A percentile compares a stretch with the other conserved stretches of the same genome.
Conservation (phyloP, 1,140 invertebrate species). For the Apis florea region DNA sequence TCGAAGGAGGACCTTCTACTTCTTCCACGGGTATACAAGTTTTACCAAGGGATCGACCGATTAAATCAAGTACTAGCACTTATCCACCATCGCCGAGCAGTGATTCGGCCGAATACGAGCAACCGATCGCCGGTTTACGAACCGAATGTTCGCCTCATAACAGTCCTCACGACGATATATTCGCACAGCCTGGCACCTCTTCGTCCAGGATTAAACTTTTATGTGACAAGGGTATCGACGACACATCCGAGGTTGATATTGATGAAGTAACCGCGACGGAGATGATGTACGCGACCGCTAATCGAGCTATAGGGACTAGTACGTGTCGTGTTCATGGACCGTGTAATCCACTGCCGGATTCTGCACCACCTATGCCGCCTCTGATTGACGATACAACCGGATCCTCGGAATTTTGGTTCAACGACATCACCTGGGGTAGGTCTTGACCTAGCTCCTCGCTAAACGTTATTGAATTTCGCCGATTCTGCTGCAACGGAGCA, state of each 20-base stretch:
- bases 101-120: slow-evolving; percentile 78
- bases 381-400: slow-evolving; percentile 61
- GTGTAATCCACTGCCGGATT: slow-evolving; percentile 63
- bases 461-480: slow-evolving; percentile 5
- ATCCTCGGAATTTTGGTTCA: slow-evolving; percentile 74
- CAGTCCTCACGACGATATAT: slow-evolving; percentile 57
- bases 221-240: slow-evolving; percentile 65
- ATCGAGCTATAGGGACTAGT: slow-evolving; percentile 51
- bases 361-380: slow-evolving; percentile 67
- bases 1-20: slow-evolving; percentile 73
- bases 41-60: slow-evolving; percentile 60
- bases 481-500: slow-evolving; percentile 8
- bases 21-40: slow-evolving; percentile 67
- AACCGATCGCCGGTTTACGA: slow-evolving; percentile 67
- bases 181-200: slow-evolving; percentile 53
- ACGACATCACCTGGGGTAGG: slow-evolving; percentile 80
- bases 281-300: slow-evolving; percentile 67
- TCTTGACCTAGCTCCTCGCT: slow-evolving; percentile 44
- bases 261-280: slow-evolving; percentile 70
- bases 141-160: slow-evolving; percentile 52
- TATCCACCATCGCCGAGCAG: slow-evolving; percentile 74
- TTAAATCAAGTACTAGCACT: slow-evolving; percentile 55
- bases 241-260: slow-evolving; percentile 71
- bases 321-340: slow-evolving; percentile 74
- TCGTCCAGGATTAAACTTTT: slow-evolving; percentile 67